Conservation (phyloP, 1,140 invertebrate species). For the Drosophila dunni region DNA sequence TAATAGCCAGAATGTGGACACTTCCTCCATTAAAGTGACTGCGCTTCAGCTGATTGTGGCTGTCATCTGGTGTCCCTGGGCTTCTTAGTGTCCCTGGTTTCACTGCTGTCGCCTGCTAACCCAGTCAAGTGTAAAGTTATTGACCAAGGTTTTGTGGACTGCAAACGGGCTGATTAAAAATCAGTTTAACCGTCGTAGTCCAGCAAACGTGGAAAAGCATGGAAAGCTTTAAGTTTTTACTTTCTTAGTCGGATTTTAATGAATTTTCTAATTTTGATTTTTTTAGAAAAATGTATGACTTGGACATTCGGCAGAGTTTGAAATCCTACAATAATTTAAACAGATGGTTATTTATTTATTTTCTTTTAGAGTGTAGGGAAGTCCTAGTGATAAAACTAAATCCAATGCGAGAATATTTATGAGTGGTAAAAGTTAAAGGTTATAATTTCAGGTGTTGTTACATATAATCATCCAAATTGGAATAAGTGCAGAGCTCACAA, state of each 20-base stretch:
- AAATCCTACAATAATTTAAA: too few species aligned
- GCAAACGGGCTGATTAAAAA: constrained; percentile 70
- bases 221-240: not conserved
- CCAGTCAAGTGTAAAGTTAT: constrained; percentile 69
- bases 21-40: constrained; percentile 45
- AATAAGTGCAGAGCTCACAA: too few species aligned
- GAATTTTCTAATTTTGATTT: not conserved
- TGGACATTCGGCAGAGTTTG: too few species aligned
- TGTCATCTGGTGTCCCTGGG: constrained; percentile 13
- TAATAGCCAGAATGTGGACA: constrained; percentile 51
- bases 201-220: constrained; percentile 2
- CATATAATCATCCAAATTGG: too few species aligned
- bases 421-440: too few species aligned
- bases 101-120: constrained; percentile 28
- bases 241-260: not conserved
- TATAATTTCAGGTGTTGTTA: too few species aligned
- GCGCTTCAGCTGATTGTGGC: constrained; percentile 40
- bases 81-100: too few species aligned
- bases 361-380: too few species aligned
- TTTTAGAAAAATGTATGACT: too few species aligned
- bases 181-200: not conserved
- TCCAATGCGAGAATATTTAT: too few species aligned
- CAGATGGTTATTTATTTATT: too few species aligned
- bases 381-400: too few species aligned
- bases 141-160: constrained; percentile 71